Evolutionary conservation across 2,797 vertebrate species (phyloP).

Genomic region (Helarctos malayanus): DNA sequence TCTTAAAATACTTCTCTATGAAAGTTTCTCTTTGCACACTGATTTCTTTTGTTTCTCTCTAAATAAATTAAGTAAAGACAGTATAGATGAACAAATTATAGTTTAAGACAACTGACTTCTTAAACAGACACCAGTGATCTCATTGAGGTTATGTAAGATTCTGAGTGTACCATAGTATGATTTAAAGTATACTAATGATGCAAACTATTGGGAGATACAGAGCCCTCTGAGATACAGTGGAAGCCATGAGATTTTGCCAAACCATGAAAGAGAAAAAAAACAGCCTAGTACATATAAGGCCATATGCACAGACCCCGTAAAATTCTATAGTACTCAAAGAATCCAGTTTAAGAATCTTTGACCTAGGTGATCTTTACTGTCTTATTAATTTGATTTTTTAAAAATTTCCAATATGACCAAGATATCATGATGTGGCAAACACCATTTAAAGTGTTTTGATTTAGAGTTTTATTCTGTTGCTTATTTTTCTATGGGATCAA

Average conservation of each 20-base stretch:
- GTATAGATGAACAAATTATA: not conserved
- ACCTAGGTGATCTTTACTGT: not conserved
- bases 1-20: not conserved
- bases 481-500: not conserved
- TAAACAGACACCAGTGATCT: not conserved
- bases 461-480: not conserved
- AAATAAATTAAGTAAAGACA: not conserved
- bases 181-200: not conserved
- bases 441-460: not conserved
- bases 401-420: not conserved
- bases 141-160: not conserved
- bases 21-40: not conserved
- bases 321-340: not conserved
- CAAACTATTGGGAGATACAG: not conserved
- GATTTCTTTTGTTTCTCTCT: not conserved
- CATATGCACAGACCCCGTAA: not conserved
- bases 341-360: not conserved
- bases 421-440: not conserved
- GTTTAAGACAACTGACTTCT: not conserved
- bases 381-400: not conserved
- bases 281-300: not conserved
- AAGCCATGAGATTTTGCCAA: not conserved
- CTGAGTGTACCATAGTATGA: not conserved
- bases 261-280: not conserved
- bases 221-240: not conserved